Evolutionary conservation across 1,140 invertebrate species (phyloP).

Genomic region (Habropoda laboriosa): DNA sequence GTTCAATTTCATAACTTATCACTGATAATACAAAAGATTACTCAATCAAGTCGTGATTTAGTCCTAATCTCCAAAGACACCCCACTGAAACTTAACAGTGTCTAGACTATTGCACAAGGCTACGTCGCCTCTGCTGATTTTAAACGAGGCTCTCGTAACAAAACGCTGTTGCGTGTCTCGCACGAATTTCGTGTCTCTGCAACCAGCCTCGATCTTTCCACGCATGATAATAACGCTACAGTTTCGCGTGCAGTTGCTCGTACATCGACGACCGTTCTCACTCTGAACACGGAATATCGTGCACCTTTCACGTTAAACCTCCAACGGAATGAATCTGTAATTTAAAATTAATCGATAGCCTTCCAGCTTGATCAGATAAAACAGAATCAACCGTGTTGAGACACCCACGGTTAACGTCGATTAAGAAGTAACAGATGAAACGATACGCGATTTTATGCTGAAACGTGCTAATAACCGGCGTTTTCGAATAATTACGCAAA

Average conservation of each 20-base stretch:
- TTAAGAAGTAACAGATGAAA: not conserved
- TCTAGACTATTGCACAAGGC: not conserved
- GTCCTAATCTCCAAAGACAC: too few species aligned
- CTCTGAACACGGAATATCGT: not conserved
- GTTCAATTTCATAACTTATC: too few species aligned
- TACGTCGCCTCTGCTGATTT: not conserved
- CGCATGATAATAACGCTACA: not conserved
- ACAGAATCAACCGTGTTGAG: not conserved
- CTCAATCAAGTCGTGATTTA: too few species aligned
- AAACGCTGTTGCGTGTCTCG: not conserved
- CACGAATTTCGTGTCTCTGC: not conserved
- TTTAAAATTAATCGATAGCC: not conserved
- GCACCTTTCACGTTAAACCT: not conserved
- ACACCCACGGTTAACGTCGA: not conserved
- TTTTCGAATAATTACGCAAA: not conserved
- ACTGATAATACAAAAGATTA: too few species aligned
- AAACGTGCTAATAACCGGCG: not conserved
- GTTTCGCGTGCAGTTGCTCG: slow-evolving; percentile 11
- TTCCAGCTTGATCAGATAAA: not conserved
- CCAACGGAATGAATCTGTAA: not conserved
- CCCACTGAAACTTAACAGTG: too few species aligned
- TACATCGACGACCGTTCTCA: not conserved
- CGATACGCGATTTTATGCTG: not conserved
- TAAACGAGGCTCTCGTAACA: not conserved
- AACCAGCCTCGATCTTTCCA: not conserved